Evolutionary conservation across 2,113 vertebrate genomes (phyloP).

Genomic region (Fregetta grallaria): DNA sequence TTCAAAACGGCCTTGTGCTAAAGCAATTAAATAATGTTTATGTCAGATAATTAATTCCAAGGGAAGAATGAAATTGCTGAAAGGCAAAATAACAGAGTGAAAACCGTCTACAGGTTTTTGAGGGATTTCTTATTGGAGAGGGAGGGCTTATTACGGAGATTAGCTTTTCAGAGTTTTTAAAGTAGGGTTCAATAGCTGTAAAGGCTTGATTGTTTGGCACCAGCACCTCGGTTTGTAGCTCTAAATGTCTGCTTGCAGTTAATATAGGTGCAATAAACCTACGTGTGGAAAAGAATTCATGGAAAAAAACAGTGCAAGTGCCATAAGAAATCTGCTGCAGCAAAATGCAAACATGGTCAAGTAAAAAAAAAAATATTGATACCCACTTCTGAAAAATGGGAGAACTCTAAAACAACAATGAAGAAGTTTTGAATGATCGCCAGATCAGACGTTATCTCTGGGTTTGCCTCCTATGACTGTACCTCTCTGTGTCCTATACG

Average conservation of each 20-base stretch:
- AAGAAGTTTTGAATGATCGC: neutral
- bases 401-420: neutral
- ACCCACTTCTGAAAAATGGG: neutral
- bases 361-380: neutral
- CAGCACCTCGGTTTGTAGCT: neutral
- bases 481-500: neutral
- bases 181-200: neutral
- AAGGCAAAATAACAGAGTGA: neutral
- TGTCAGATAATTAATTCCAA: constrained; percentile 27
- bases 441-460: neutral
- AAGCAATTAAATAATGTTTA: constrained; percentile 40
- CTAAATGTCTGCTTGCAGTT: neutral
- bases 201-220: constrained; percentile 3
- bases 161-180: constrained; percentile 17
- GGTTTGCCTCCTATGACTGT: neutral
- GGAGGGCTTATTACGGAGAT: neutral
- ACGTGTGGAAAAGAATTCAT: neutral
- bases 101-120: neutral
- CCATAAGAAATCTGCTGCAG: neutral
- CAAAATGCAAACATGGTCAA: neutral
- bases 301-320: neutral
- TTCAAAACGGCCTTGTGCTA: neutral
- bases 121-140: neutral
- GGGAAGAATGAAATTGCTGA: neutral
- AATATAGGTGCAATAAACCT: neutral